These are phyloP conservation scores for Marmota flaviventris DNA, from an alignment of 2,113 vertebrate species.

Conservation along the genomic window DNA sequence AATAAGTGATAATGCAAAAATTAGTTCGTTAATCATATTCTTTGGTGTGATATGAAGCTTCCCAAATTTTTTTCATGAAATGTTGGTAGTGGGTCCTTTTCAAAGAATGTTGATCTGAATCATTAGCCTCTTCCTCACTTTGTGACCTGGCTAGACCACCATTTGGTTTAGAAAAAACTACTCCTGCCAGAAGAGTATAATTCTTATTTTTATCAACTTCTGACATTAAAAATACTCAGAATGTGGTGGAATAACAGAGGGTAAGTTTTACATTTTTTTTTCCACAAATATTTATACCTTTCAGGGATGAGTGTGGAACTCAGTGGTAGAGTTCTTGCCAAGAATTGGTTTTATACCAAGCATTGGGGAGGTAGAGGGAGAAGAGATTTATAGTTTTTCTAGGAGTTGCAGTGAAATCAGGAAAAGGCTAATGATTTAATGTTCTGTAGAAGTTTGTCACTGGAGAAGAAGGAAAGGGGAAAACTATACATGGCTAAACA, in stretches of 20 bases:
- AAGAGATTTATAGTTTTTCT: not conserved
- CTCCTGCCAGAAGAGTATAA: not conserved
- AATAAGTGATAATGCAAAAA: not conserved
- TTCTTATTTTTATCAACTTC: not conserved
- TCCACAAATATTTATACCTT: not conserved
- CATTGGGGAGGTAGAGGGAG: not conserved
- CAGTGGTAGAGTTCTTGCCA: not conserved
- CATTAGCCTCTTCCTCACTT: not conserved
- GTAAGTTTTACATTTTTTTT: not conserved
- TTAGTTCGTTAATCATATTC: not conserved
- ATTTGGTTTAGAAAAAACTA: not conserved
- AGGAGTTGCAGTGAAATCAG: not conserved
- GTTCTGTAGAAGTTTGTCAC: not conserved
- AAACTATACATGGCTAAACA: not conserved
- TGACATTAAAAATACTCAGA: not conserved
- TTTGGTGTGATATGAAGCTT: not conserved
- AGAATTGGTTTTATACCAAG: not conserved
- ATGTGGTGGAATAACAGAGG: not conserved
- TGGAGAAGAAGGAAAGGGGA: not conserved
- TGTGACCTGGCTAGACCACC: not conserved
- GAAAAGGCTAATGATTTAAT: not conserved
- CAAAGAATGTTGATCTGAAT: not conserved
- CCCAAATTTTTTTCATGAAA: not conserved
- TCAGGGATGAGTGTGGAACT: not conserved
- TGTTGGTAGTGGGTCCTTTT: not conserved